phyloP scores from a whole-genome alignment of 1,140 invertebrate genomes.

The Rhagoletis pomonella region DNA sequence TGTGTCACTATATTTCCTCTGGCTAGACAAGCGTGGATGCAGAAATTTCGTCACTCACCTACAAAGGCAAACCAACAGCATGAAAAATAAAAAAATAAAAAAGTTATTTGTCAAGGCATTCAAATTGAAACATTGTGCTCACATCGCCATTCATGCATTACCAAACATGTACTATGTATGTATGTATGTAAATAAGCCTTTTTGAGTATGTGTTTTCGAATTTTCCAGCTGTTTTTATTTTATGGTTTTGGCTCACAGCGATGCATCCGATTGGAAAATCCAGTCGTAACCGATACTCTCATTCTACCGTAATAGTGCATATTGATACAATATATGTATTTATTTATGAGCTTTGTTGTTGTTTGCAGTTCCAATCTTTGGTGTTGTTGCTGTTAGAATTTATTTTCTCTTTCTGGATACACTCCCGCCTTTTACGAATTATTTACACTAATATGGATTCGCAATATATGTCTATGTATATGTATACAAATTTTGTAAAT shows the following conservation, averaged over 20 bases:
- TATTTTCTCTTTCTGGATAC: not conserved
- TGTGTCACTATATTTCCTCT: too few relatives aligned
- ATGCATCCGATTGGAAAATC: slow-evolving; percentile 71
- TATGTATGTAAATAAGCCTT: slow-evolving; percentile 23
- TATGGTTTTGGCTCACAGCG: slow-evolving; percentile 13
- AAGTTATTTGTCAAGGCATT: not conserved
- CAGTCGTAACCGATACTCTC: slow-evolving; percentile 67
- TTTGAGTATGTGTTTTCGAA: slow-evolving; percentile 52
- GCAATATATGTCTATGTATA: slow-evolving; percentile 15
- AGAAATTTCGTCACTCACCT: too few relatives aligned
- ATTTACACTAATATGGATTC: slow-evolving; percentile 1
- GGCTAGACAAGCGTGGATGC: too few relatives aligned
- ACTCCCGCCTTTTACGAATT: not conserved
- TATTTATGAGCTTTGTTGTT: not conserved
- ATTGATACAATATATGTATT: not conserved
- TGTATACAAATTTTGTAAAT: not conserved
- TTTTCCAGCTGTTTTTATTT: not conserved
- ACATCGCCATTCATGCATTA: not conserved
- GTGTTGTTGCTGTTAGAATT: not conserved
- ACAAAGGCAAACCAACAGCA: too few relatives aligned
- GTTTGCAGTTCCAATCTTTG: not conserved
- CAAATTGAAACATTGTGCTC: not conserved
- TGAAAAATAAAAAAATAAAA: too few relatives aligned
- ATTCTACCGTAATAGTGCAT: slow-evolving; percentile 34
- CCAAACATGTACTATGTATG: slow-evolving; percentile 56